Percentiles rank a stretch among this genome's conserved stretches.
phyloP scores from a whole-genome alignment of 2,797 vertebrate genomes.

The Ibycter americanus region DNA sequence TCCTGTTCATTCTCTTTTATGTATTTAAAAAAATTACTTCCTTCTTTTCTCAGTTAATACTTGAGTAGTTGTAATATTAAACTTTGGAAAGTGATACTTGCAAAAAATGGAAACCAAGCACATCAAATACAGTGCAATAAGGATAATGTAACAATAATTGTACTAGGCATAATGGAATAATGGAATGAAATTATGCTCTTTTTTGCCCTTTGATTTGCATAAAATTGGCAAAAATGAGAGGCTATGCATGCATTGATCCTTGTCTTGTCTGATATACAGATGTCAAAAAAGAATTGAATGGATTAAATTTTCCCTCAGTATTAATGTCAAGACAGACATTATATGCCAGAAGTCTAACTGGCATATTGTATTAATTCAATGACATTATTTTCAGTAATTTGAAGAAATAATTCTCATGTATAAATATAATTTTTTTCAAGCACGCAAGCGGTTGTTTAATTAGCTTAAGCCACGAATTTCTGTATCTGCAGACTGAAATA shows the following conservation, averaged over 20 bases:
- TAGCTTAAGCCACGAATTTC: slow-evolving; percentile 6
- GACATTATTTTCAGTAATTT: slow-evolving; percentile 35
- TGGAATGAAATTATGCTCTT: not conserved
- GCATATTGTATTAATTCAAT: slow-evolving; percentile 23
- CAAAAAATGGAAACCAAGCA: not conserved
- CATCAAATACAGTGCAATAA: not conserved
- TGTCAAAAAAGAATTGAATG: not conserved
- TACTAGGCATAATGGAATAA: slow-evolving; percentile 19
- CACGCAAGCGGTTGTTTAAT: slow-evolving; percentile 18
- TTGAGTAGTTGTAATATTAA: not conserved
- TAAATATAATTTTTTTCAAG: slow-evolving; percentile 38
- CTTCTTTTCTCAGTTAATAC: not conserved
- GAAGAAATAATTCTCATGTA: not conserved
- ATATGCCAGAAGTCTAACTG: not conserved
- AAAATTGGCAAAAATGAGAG: slow-evolving; percentile 24
- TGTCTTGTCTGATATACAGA: not conserved
- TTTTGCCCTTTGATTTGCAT: slow-evolving; percentile 45
- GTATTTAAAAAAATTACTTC: not conserved
- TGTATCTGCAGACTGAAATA: not conserved
- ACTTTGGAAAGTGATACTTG: not conserved
- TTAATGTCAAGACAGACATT: not conserved
- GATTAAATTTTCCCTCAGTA: not conserved
- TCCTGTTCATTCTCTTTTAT: not conserved
- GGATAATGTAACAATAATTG: slow-evolving; percentile 3
- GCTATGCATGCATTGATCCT: not conserved